phyloP scores from a whole-genome alignment of 1,140 invertebrate species.

The Batillaria attramentaria region DNA sequence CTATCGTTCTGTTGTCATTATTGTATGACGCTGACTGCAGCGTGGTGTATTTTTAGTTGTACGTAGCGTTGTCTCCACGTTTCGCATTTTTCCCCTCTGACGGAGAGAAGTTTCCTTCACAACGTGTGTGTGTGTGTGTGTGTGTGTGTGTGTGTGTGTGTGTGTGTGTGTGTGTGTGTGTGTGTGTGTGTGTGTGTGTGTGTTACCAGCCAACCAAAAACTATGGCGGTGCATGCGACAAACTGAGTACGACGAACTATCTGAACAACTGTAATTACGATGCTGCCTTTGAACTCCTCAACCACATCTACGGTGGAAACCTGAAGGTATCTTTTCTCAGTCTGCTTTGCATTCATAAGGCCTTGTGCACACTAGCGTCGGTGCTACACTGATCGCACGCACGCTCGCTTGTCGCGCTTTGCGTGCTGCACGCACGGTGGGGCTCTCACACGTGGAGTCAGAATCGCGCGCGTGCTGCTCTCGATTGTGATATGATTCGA shows the following conservation, averaged over 20 bases:
- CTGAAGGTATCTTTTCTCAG: constrained; percentile 14
- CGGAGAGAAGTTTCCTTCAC: neutral
- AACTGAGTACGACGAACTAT: constrained; percentile 49
- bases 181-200: neutral
- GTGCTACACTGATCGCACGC: no score
- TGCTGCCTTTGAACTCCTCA: constrained; percentile 69
- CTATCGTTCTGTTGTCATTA: neutral
- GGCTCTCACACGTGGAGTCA: no score
- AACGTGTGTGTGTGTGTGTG: neutral
- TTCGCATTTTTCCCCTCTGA: neutral
- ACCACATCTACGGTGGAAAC: constrained; percentile 67
- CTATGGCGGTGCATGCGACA: constrained; percentile 67
- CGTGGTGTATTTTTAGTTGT: neutral
- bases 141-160: neutral
- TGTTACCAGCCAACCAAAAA: constrained; percentile 66
- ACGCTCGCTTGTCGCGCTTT: no score
- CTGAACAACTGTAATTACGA: constrained; percentile 71
- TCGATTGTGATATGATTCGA: no score
- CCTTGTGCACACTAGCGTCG: no score
- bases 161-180: neutral
- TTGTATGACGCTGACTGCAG: no score
- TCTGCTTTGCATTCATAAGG: no score
- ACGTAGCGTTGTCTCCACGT: neutral
- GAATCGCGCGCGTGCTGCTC: no score
- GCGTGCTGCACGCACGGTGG: no score